Percentiles rank a stretch among this genome's conserved stretches.
phyloP scores from a whole-genome alignment of 2,888 invertebrate species.

The Erebia ligea region DNA sequence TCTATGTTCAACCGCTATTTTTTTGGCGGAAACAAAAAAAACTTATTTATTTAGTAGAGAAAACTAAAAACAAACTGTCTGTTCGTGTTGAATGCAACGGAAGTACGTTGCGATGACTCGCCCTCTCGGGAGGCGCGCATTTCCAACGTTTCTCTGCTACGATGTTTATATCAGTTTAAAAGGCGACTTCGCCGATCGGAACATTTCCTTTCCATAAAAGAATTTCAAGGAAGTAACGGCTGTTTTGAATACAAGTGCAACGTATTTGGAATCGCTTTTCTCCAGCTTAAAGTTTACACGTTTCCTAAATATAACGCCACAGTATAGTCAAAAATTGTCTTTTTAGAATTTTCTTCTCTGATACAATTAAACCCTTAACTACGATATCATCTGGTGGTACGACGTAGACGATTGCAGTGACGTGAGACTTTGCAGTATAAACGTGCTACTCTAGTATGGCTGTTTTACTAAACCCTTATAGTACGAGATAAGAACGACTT shows the following conservation, averaged over 20 bases:
- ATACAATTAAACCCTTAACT: too few relatives aligned
- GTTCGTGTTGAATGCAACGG: slow-evolving; percentile 58
- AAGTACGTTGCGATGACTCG: slow-evolving; percentile 60
- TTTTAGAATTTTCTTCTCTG: too few relatives aligned
- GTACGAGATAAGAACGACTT: too few relatives aligned
- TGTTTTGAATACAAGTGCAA: slow-evolving; percentile 55
- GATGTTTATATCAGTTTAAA: slow-evolving; percentile 73
- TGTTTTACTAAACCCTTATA: too few relatives aligned
- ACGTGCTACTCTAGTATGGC: too few relatives aligned
- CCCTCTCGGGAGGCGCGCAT: slow-evolving; percentile 48
- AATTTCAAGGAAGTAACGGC: slow-evolving; percentile 61
- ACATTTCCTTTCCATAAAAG: slow-evolving; percentile 65
- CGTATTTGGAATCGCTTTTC: slow-evolving; percentile 34
- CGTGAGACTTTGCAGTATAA: too few relatives aligned
- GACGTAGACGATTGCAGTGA: too few relatives aligned
- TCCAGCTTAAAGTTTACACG: slow-evolving; percentile 14
- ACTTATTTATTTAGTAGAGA: slow-evolving; percentile 5
- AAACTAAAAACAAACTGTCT: slow-evolving; percentile 39
- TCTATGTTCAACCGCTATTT: too few relatives aligned
- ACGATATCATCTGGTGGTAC: too few relatives aligned
- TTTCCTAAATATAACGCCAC: not conserved
- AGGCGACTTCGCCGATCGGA: slow-evolving; percentile 67
- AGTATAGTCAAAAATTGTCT: not conserved
- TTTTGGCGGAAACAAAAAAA: not conserved
- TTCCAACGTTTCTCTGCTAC: slow-evolving; percentile 41